Percentiles rank a stretch among this genome's conserved stretches.
Evolutionary conservation across 2,888 invertebrate genomes (phyloP).

Genomic region (Ochropleura plecta): DNA sequence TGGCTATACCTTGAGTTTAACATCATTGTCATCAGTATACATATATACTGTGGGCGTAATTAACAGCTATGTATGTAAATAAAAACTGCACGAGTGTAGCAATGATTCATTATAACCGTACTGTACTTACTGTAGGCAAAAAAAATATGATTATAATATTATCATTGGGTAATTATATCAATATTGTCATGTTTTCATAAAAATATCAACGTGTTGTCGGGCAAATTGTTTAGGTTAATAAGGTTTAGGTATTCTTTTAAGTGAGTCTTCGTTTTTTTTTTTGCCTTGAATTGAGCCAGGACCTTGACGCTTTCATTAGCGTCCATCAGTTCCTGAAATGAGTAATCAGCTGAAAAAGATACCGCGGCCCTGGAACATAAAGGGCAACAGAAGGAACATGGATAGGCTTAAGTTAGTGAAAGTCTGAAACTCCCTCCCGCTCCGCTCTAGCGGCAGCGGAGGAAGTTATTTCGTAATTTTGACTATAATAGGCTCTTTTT

Average conservation of each 20-base stretch:
- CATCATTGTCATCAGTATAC: not conserved
- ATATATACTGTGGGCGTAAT: not conserved
- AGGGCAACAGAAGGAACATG: no score
- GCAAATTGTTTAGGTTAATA: conserved; percentile 15
- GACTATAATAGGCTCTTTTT: no score
- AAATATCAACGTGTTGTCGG: not conserved
- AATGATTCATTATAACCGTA: conserved; percentile 23
- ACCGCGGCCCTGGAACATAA: no score
- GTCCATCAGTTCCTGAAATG: no score
- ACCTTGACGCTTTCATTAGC: no score
- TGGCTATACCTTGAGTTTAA: not conserved
- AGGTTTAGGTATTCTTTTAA: not conserved
- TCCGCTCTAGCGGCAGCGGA: no score
- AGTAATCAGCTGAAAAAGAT: no score
- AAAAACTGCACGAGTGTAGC: not conserved
- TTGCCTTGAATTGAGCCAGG: no score
- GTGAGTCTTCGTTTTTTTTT: not conserved
- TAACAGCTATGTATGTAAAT: conserved; percentile 9
- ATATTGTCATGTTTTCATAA: conserved; percentile 17
- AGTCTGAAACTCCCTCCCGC: no score
- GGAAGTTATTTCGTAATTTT: no score
- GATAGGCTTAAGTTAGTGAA: no score
- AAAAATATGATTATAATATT: not conserved
- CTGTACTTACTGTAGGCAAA: not conserved
- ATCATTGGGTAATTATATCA: conserved; percentile 3